Evolutionary conservation across 1,140 invertebrate genomes (phyloP).

Genomic region (Glossosoma conforme): DNA sequence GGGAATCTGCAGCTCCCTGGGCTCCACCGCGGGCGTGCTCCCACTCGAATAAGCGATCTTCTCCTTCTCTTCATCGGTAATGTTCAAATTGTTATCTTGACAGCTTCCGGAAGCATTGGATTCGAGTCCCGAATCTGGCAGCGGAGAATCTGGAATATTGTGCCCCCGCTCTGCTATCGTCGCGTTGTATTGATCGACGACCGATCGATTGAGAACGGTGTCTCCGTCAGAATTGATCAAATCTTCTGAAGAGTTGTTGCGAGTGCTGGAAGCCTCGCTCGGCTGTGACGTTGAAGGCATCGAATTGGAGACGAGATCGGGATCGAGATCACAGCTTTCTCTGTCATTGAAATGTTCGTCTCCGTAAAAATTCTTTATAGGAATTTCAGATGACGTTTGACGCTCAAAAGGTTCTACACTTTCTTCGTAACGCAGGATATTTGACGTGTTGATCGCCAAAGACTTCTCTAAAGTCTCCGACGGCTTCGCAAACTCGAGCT

Average conservation of each 20-base stretch:
- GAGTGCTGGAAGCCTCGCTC: slow-evolving; percentile 46
- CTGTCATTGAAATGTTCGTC: slow-evolving; percentile 39
- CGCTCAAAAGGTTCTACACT: slow-evolving; percentile 3
- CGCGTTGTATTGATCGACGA: slow-evolving; percentile 9
- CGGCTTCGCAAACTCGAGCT: slow-evolving; percentile 50
- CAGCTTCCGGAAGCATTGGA: slow-evolving; percentile 40
- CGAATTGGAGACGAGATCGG: slow-evolving; percentile 46
- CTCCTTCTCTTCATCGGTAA: slow-evolving; percentile 91
- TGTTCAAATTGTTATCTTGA: slow-evolving; percentile 56
- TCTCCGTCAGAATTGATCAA: slow-evolving; percentile 36
- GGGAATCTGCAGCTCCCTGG: slow-evolving; percentile 19
- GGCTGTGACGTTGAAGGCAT: slow-evolving; percentile 48
- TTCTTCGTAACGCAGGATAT: slow-evolving; percentile 8
- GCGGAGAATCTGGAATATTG: slow-evolving; percentile 47
- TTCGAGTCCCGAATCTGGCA: slow-evolving; percentile 46
- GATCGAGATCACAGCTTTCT: slow-evolving; percentile 48
- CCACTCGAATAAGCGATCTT: slow-evolving; percentile 54
- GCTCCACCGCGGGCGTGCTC: slow-evolving; percentile 31
- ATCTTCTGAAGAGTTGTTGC: slow-evolving; percentile 51
- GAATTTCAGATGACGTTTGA: not conserved
- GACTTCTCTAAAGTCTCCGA: slow-evolving; percentile 62
- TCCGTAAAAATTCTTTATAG: slow-evolving; percentile 8
- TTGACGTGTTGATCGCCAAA: slow-evolving; percentile 35
- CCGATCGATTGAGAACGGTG: slow-evolving; percentile 6
- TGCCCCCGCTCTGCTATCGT: slow-evolving; percentile 28